A percentile compares a stretch with the other conserved stretches of the same genome.
phyloP scores from a whole-genome alignment of 1,140 invertebrate genomes.

The Hycleus phaleratus region DNA sequence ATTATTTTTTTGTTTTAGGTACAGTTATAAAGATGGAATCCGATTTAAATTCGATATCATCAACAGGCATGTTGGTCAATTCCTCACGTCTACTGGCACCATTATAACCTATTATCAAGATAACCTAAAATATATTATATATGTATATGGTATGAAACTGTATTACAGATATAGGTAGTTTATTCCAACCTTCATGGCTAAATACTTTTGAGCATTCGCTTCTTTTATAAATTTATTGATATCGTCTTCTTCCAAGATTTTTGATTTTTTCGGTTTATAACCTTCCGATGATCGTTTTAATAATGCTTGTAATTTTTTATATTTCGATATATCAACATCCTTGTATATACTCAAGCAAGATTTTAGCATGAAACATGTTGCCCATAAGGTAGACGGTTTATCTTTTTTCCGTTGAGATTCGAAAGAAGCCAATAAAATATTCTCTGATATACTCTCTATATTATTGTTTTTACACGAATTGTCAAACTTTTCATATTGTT shows the following conservation, averaged over 20 bases:
- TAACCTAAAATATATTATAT: background rate
- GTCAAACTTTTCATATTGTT: too few relatives aligned
- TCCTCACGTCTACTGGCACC: slow-evolving; percentile 26
- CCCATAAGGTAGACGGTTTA: background rate
- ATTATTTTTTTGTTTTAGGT: slow-evolving; percentile 2
- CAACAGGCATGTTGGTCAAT: slow-evolving; percentile 18
- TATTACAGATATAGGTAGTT: too few relatives aligned
- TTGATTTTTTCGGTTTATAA: background rate
- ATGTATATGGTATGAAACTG: too few relatives aligned
- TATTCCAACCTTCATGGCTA: background rate
- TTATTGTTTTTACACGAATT: background rate
- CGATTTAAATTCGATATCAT: slow-evolving; percentile 3
- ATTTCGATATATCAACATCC: slow-evolving; percentile 1
- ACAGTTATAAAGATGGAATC: background rate
- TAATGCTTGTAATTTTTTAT: background rate
- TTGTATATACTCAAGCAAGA: slow-evolving; percentile 1
- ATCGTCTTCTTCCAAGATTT: slow-evolving; percentile 1
- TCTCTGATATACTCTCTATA: background rate
- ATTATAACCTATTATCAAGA: slow-evolving; percentile 6
- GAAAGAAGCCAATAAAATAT: background rate
- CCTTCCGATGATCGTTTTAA: background rate
- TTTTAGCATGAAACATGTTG: background rate
- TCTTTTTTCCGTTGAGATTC: background rate
- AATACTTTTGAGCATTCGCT: background rate
- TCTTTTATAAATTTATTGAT: background rate